Evolutionary conservation across 2,113 vertebrate genomes (phyloP).

Genomic region (Artemisiospiza belli): DNA sequence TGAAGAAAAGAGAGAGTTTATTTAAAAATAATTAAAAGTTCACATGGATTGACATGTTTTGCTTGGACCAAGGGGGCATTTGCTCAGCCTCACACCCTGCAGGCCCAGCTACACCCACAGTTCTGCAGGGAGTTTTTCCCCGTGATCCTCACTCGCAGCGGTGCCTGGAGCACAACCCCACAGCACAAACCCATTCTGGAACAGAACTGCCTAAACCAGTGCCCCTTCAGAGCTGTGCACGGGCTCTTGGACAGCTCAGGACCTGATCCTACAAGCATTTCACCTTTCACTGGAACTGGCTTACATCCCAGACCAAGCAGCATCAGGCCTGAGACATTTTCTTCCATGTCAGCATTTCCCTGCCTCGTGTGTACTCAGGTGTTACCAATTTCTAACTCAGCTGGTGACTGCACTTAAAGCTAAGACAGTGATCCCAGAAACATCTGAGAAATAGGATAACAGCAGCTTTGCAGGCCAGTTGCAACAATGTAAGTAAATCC

Average conservation of each 20-base stretch:
- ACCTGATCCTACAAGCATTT: not conserved
- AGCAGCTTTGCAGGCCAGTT: constrained; percentile 14
- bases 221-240: not conserved
- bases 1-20: not conserved
- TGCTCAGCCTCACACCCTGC: not conserved
- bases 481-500: not conserved
- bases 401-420: not conserved
- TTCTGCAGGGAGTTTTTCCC: not conserved
- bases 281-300: not conserved
- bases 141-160: not conserved
- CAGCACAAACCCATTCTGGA: accelerated
- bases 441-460: not conserved
- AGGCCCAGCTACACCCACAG: not conserved
- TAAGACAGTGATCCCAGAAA: not conserved
- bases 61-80: not conserved
- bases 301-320: not conserved
- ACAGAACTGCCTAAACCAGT: not conserved
- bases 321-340: not conserved
- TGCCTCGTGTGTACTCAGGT: constrained; percentile 33
- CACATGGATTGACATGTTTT: not conserved
- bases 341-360: not conserved
- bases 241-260: not conserved
- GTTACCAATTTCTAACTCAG: constrained; percentile 9
- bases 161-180: not conserved
- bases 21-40: not conserved